A percentile compares a stretch with the other conserved stretches of the same genome.
These are phyloP conservation scores for Thaumetopoea pityocampa DNA, from an alignment of 1,140 invertebrate genomes.

Conservation along the genomic window DNA sequence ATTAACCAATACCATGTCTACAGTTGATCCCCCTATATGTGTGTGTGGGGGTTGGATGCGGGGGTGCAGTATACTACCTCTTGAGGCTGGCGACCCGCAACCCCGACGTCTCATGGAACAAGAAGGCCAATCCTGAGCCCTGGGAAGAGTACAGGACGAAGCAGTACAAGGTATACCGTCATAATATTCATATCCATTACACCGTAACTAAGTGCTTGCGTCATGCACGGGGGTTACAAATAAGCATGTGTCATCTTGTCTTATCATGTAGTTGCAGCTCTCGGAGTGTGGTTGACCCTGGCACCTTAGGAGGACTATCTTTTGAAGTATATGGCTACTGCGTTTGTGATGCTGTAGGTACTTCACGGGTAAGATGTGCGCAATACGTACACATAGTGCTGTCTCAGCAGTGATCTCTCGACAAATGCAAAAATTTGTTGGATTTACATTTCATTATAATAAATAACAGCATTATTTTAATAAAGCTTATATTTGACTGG, in stretches of 20 bases:
- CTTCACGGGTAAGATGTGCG: too few relatives aligned
- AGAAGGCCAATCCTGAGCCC: slow-evolving; percentile 83
- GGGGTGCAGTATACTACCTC: slow-evolving; percentile 79
- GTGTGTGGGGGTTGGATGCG: slow-evolving; percentile 80
- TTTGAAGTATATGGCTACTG: too few relatives aligned
- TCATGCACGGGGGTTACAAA: background rate
- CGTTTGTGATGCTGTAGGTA: too few relatives aligned
- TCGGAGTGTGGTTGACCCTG: too few relatives aligned
- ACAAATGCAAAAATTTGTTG: too few relatives aligned
- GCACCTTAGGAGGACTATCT: too few relatives aligned
- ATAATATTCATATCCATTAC: background rate
- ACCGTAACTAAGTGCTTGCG: background rate
- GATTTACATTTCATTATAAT: too few relatives aligned
- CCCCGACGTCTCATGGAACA: slow-evolving; percentile 89
- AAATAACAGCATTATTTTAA: too few relatives aligned
- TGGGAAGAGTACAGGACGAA: slow-evolving; percentile 87
- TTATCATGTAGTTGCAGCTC: too few relatives aligned
- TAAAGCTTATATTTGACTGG: too few relatives aligned
- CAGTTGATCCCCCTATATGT: slow-evolving; percentile 88
- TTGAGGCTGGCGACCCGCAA: slow-evolving; percentile 82
- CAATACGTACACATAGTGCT: too few relatives aligned
- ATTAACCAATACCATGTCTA: background rate
- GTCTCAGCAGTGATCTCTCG: too few relatives aligned
- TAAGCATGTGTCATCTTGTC: background rate
- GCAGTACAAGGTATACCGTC: slow-evolving; percentile 84